Evolutionary conservation across 2,797 vertebrate genomes (phyloP), one percentile per base, ranked within the genome.

Genomic region (Thalassophryne amazonica): DNA sequence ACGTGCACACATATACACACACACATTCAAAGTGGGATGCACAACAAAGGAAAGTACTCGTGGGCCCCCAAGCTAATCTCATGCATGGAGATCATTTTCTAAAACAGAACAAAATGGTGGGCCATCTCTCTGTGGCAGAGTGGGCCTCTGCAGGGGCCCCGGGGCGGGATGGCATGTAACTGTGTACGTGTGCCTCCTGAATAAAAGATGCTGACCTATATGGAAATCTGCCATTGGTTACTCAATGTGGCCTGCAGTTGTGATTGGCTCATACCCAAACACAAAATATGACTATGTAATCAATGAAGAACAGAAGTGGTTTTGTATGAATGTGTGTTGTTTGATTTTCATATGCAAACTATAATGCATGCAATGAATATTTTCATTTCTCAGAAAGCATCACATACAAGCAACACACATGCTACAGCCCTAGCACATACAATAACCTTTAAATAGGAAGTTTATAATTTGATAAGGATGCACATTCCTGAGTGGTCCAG

Each of bases 201-300:
- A 90, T 91, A 88, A 91, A 89, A 89, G 76, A 90, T 90, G 81
- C 70, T 81, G 84, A 83, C 85, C 86, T 79, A 90, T 83, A 88
- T 91, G 84, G 87, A 90, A 83, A 78, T 76, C 48, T 21, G 78
- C 86, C 83, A 86, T 87, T 85, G 86, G 86, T 88, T 81, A 84
- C 60, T 83, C 86, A 73, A 85, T 86, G 87, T 88, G 83, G 86
- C 61, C 84, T 69, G 84, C 82, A 86, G 81, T 70, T 21, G 52
- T 79, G 78, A 86, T 83, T 86, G 83, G 81, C 76, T 50, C 12
- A 1, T 30, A 16, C 16, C 70, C 71, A 83, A 69, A 66, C 15
- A 52, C 32, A 75, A 24, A 57, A 10, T 16, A 24, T 34, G 40
- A 50, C 18, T 20, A 32, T 33, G 59, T 50, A 54, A 75, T 46